Base-by-base conservation (phyloP, 2,113 vertebrate species). In the Calyptomena viridis region DNA sequence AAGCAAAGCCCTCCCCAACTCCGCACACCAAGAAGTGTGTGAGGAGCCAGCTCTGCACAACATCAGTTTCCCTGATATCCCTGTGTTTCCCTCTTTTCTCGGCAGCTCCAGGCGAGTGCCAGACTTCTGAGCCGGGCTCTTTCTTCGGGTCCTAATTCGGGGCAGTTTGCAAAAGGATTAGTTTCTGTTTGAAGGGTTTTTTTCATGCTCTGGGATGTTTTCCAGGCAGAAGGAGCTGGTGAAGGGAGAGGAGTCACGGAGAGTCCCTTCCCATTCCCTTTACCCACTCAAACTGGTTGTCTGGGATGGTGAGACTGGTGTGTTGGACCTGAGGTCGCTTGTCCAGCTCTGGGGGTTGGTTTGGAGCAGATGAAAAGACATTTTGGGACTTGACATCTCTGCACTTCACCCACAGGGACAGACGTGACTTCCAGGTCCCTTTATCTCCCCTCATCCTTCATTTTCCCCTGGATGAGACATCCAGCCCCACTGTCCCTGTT, bases 1-100 rank as follows among this genome's bases (percentile, higher is more conserved):
- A 93, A 97, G 96, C 95, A 81, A 97, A 96, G 90, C 94, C 92
- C 92, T 90, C 94, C 96, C 94, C 95, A 92, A 40, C 94, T 86
- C 94, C 21, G 59, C 2, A 0, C 96, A 91, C 94, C 95, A 24
- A 87, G 37, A 96, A 91, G 92, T 79, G 94, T 69, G 84, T 33
- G 44, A 46, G 27, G 33, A 87, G 90, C 69, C 63, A 87, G 80
- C 91, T 88, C 75, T 77, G 80, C 95, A 91, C 82, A 94, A 79
- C 95, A 90, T 76, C 94, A 53, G 90, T 59, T 92, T 82, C 5
- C 9, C 7, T 5, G 55, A 79, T 77, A 88, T 94, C 94, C 86
- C 30, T 85, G 90, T 69, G n/a, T 66, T 77, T 37, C 64, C 67
- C 18, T 90, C 75, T 40, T 68, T 59, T 24, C 75, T 93, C 11